phyloP scores from a whole-genome alignment of 2,888 invertebrate species.

The Philereme transversata region DNA sequence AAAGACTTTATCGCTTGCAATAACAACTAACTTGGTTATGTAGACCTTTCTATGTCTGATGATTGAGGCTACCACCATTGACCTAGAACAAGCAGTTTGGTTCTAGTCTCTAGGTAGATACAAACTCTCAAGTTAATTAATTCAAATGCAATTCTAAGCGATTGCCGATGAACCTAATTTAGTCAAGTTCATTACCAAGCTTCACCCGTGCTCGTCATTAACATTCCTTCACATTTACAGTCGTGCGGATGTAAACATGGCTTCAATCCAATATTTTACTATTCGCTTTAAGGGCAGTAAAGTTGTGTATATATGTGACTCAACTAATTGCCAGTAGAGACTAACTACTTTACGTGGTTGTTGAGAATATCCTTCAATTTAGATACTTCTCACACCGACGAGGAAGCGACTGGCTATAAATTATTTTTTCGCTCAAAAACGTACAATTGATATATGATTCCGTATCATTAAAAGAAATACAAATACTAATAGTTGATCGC shows the following conservation, averaged over 20 bases:
- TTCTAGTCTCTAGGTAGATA: not conserved
- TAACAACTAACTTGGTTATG: too few relatives aligned
- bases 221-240: conserved; percentile 29
- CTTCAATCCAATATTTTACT: conserved; percentile 21
- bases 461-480: too few relatives aligned
- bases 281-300: not conserved
- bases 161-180: conserved; percentile 26
- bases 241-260: conserved; percentile 26
- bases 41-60: not conserved
- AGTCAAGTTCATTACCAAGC: conserved; percentile 36
- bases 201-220: conserved; percentile 31
- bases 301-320: not conserved
- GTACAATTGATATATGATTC: too few relatives aligned
- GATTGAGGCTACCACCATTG: not conserved
- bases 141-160: conserved; percentile 11
- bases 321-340: too few relatives aligned
- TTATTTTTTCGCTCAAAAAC: too few relatives aligned
- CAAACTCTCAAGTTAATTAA: not conserved
- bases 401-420: too few relatives aligned
- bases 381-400: too few relatives aligned
- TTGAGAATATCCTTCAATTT: too few relatives aligned
- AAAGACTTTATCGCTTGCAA: too few relatives aligned
- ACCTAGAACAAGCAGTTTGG: not conserved
- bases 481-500: too few relatives aligned
- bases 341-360: too few relatives aligned